A percentile compares a stretch with the other conserved stretches of the same genome.
Conservation (phyloP, 2,888 invertebrate species). For the Ophion ellenae region DNA sequence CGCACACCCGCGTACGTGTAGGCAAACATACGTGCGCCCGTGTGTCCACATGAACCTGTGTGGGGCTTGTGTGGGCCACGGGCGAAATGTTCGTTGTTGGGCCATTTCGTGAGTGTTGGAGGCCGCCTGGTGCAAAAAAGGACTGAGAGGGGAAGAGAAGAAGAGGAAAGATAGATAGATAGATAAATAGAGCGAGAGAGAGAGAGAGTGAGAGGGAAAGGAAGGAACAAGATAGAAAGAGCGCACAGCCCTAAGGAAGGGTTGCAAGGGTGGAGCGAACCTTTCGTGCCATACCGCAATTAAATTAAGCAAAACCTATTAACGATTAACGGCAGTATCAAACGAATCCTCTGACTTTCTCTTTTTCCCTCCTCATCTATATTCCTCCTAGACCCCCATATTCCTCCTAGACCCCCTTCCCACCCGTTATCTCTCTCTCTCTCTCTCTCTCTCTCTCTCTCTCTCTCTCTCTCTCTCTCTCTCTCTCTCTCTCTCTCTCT, state of each 20-base stretch:
- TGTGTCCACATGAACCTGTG: neutral
- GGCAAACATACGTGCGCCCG: neutral
- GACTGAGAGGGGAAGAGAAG: neutral
- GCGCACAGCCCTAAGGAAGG: constrained; percentile 59
- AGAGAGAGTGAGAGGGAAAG: no score
- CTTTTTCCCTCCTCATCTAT: neutral
- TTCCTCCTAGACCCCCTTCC: no score
- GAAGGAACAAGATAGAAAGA: constrained; percentile 11
- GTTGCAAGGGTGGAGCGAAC: no score
- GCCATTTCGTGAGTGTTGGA: constrained; percentile 53
- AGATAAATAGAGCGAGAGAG: no score
- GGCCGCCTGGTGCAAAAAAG: constrained; percentile 7
- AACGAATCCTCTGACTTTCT: constrained; percentile 60
- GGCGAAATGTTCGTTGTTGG: constrained; percentile 42
- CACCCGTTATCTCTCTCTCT: no score
- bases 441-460: neutral
- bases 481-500: no score
- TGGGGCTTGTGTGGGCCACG: constrained; percentile 29
- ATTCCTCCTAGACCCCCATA: neutral
- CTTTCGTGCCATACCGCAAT: constrained; percentile 72
- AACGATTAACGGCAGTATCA: constrained; percentile 72
- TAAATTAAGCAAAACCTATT: constrained; percentile 74
- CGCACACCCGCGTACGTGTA: neutral
- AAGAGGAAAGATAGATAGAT: neutral
- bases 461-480: neutral